Conservation (phyloP, 64 coral and sea anemone species). For the Actinia equina region DNA sequence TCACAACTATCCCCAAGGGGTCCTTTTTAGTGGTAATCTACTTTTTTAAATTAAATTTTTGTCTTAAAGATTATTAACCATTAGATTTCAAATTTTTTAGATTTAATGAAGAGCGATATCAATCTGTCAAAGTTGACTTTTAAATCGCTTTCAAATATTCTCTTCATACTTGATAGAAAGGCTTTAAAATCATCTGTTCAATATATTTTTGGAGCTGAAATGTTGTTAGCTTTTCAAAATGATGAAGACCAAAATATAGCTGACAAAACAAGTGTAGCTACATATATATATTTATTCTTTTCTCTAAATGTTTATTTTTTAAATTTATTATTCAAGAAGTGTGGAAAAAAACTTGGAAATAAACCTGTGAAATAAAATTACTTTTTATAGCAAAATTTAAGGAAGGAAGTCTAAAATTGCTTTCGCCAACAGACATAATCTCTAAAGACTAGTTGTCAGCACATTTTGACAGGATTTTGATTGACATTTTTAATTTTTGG, state of each 20-base stretch:
- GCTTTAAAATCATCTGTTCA: neutral
- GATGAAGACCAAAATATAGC: neutral
- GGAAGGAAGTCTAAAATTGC: neutral
- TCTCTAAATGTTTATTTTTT: neutral
- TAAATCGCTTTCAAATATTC: neutral
- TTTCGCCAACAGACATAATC: neutral
- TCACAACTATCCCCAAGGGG: neutral
- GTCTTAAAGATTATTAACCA: slow-evolving; percentile 11
- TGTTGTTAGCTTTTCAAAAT: neutral
- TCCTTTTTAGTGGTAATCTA: slow-evolving; percentile 3
- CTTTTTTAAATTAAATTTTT: slow-evolving; percentile 11
- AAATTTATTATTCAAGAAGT: neutral
- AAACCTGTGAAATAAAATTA: neutral
- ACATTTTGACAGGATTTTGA: neutral
- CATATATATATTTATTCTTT: neutral
- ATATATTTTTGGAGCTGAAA: neutral
- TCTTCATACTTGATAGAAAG: neutral
- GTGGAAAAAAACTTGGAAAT: neutral
- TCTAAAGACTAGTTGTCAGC: neutral
- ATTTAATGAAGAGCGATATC: neutral
- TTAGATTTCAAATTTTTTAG: neutral
- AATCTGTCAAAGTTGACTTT: neutral
- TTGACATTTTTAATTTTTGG: slow-evolving; percentile 14
- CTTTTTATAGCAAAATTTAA: neutral
- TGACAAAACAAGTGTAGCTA: neutral